phyloP scores from a whole-genome alignment of 2,113 vertebrate species.

The Plestiodon gilberti region DNA sequence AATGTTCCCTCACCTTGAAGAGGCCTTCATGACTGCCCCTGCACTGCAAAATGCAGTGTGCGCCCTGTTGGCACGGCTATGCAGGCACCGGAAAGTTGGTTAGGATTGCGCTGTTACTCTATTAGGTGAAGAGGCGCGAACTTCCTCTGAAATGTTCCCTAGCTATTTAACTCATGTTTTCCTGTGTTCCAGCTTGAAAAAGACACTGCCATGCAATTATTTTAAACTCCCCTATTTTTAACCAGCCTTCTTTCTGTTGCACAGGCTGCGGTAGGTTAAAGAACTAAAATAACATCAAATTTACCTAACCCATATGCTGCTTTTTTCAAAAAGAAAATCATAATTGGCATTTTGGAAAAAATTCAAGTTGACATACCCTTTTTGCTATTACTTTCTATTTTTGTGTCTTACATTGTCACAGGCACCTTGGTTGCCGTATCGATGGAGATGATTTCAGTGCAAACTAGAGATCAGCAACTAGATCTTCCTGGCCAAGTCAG shows the following conservation, averaged over 20 bases:
- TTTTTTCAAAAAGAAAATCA: background rate
- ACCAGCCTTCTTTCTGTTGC: background rate
- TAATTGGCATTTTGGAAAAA: background rate
- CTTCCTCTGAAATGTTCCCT: background rate
- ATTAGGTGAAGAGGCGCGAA: background rate
- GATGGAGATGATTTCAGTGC: background rate
- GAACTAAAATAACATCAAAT: conserved; percentile 21
- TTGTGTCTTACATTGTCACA: background rate
- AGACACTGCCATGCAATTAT: background rate
- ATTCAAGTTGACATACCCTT: background rate
- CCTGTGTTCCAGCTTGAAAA: conserved; percentile 7
- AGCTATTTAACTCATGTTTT: background rate
- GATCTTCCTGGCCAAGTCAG: background rate
- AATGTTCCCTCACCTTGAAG: too few relatives aligned
- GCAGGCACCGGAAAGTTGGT: too few relatives aligned
- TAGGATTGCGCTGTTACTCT: too few relatives aligned
- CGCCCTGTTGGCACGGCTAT: too few relatives aligned
- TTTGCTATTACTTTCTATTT: background rate
- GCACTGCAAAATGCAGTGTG: too few relatives aligned
- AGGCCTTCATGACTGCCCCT: too few relatives aligned
- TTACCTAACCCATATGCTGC: conserved; percentile 34
- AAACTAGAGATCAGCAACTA: background rate
- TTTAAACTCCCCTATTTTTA: conserved; percentile 27
- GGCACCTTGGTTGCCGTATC: background rate
- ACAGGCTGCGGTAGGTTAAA: conserved; percentile 29